These are phyloP conservation scores for Tetranychus truncatus DNA, from an alignment of 2,888 invertebrate genomes.

Conservation along the genomic window DNA sequence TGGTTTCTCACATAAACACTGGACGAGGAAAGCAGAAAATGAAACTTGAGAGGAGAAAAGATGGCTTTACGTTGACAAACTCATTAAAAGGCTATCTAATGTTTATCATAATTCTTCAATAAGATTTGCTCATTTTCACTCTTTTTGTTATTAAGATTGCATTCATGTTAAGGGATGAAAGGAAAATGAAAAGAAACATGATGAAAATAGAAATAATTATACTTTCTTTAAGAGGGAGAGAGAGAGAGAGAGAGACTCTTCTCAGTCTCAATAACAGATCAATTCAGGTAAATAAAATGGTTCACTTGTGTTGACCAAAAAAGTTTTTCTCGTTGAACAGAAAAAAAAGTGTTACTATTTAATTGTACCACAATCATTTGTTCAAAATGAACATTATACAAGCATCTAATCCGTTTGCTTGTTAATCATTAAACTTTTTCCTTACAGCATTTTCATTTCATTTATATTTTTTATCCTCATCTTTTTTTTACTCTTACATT, in stretches of 20 bases:
- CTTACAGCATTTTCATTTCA: not conserved
- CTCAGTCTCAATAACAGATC: not conserved
- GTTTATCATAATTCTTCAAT: too few relatives aligned
- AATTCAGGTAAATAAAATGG: not conserved
- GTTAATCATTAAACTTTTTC: not conserved
- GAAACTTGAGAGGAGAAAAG: too few relatives aligned
- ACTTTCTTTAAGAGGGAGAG: not conserved
- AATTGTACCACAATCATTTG: not conserved
- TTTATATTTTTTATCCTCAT: not conserved
- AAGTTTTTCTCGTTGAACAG: not conserved
- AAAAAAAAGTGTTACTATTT: not conserved
- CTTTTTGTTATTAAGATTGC: too few relatives aligned
- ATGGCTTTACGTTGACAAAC: too few relatives aligned
- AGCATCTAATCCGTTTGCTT: not conserved
- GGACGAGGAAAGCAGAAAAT: too few relatives aligned
- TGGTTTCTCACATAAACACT: too few relatives aligned
- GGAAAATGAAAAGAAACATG: too few relatives aligned
- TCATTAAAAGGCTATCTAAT: too few relatives aligned
- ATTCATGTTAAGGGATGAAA: too few relatives aligned
- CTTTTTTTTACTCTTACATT: not conserved
- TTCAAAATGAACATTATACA: not conserved
- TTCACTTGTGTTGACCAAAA: not conserved
- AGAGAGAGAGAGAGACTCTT: not conserved
- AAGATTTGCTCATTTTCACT: too few relatives aligned
- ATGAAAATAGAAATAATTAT: not conserved